Conservation (phyloP, 2,888 invertebrate genomes). For the Agrotis ipsilon region DNA sequence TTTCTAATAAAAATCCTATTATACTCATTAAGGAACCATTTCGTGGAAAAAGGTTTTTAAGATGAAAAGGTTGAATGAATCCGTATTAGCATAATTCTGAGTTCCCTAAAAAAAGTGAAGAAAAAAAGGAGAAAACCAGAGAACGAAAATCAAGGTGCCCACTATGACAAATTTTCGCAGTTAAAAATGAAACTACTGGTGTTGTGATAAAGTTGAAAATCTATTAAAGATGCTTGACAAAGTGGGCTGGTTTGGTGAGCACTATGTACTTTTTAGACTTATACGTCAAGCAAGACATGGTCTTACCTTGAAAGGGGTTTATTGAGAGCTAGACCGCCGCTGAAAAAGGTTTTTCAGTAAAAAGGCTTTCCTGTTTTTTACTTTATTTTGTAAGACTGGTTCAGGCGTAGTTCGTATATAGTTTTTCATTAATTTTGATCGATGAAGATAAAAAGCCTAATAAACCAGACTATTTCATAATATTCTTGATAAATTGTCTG, state of each 20-base stretch:
- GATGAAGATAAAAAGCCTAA: slow-evolving; percentile 13
- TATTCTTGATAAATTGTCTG: slow-evolving; percentile 12
- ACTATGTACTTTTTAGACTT: slow-evolving; percentile 9
- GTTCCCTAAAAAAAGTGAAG: slow-evolving; percentile 32
- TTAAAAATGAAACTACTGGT: too few relatives aligned
- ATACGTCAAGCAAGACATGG: slow-evolving; percentile 10
- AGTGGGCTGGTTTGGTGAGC: neutral
- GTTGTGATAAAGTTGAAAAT: too few relatives aligned
- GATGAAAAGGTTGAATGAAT: slow-evolving; percentile 54
- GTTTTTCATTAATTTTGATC: slow-evolving; percentile 15
- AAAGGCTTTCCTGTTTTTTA: slow-evolving; percentile 1
- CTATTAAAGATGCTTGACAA: too few relatives aligned
- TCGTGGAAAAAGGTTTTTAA: slow-evolving; percentile 44
- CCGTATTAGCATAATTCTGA: slow-evolving; percentile 46
- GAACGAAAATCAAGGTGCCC: too few relatives aligned
- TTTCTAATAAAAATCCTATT: slow-evolving; percentile 61
- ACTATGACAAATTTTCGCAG: too few relatives aligned
- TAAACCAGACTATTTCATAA: neutral
- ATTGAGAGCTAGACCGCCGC: slow-evolving; percentile 9
- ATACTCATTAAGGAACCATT: slow-evolving; percentile 56
- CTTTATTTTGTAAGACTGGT: neutral
- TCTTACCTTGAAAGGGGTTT: slow-evolving; percentile 21
- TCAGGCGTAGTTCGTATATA: slow-evolving; percentile 9
- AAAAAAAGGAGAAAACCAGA: neutral
- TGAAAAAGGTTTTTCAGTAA: slow-evolving; percentile 21